phyloP scores from a whole-genome alignment of 2,888 invertebrate species.

The Halictus ligatus region DNA sequence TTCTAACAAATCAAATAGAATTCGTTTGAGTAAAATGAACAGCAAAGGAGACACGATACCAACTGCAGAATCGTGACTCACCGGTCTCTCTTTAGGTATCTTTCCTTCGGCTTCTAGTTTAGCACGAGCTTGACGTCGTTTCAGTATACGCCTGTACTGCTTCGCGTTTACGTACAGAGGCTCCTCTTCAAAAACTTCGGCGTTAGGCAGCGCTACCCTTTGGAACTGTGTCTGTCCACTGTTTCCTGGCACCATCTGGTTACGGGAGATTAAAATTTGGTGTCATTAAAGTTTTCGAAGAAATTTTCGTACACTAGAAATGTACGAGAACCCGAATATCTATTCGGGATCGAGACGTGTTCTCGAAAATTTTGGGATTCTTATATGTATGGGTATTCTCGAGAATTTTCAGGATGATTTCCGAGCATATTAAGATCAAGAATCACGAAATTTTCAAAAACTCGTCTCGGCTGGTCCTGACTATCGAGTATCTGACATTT shows the following conservation, averaged over 20 bases:
- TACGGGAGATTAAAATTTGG: background rate
- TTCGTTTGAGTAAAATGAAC: slow-evolving; percentile 7
- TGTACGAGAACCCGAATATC: background rate
- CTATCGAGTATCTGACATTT: no score
- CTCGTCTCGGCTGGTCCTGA: no score
- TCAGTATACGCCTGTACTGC: slow-evolving; percentile 98
- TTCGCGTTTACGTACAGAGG: slow-evolving; percentile 99
- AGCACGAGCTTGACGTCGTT: slow-evolving; percentile 96
- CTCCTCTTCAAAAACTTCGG: slow-evolving; percentile 93
- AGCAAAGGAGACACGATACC: background rate
- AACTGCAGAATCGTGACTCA: slow-evolving; percentile 82
- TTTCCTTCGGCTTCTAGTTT: slow-evolving; percentile 97
- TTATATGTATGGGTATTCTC: no score
- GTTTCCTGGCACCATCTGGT: slow-evolving; percentile 86
- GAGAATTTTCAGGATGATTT: no score
- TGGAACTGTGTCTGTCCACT: slow-evolving; percentile 86
- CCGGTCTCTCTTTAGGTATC: slow-evolving; percentile 98
- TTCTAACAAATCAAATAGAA: slow-evolving; percentile 87
- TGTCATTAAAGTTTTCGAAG: background rate
- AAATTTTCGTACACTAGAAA: no score
- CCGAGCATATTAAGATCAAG: no score
- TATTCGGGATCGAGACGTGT: background rate
- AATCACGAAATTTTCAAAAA: no score
- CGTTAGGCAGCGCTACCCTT: slow-evolving; percentile 87
- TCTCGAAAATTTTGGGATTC: no score